Evolutionary conservation across 1,140 invertebrate genomes (phyloP).

Genomic region (Atopsyche davidsoni): DNA sequence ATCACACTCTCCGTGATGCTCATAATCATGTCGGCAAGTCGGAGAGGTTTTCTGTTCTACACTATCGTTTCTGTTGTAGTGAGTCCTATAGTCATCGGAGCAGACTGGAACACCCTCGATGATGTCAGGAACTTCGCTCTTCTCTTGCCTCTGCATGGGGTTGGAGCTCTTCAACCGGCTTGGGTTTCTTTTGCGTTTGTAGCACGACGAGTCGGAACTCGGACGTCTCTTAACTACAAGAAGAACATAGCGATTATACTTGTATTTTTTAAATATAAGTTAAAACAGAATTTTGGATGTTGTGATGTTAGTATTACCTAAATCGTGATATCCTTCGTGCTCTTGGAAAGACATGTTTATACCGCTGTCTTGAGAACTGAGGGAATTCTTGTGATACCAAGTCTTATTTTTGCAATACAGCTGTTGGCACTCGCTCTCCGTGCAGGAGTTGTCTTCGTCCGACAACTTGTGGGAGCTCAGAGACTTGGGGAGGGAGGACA

Average conservation of each 20-base stretch:
- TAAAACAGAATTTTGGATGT: slow-evolving; percentile 5
- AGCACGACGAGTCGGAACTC: slow-evolving; percentile 42
- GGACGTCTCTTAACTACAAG: slow-evolving; percentile 42
- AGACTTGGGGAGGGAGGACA: slow-evolving; percentile 42
- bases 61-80: slow-evolving; percentile 27
- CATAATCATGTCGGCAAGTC: slow-evolving; percentile 16
- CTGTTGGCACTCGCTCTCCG: slow-evolving; percentile 37
- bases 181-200: slow-evolving; percentile 40
- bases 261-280: slow-evolving; percentile 1
- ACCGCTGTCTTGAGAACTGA: slow-evolving; percentile 70
- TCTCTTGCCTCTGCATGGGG: slow-evolving; percentile 37
- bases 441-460: slow-evolving; percentile 46
- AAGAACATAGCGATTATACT: neutral
- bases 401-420: slow-evolving; percentile 49
- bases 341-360: slow-evolving; percentile 69
- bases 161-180: slow-evolving; percentile 37
- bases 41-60: slow-evolving; percentile 7
- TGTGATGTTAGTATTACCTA: slow-evolving; percentile 1
- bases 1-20: slow-evolving; percentile 16
- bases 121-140: slow-evolving; percentile 47
- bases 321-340: slow-evolving; percentile 45
- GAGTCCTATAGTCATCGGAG: slow-evolving; percentile 35
- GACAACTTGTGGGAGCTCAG: slow-evolving; percentile 45
- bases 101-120: slow-evolving; percentile 48
- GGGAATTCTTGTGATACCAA: slow-evolving; percentile 57